Percentiles rank a stretch among this genome's conserved stretches.
Evolutionary conservation across 2,888 invertebrate genomes (phyloP).

Genomic region (Meta bourneti): DNA sequence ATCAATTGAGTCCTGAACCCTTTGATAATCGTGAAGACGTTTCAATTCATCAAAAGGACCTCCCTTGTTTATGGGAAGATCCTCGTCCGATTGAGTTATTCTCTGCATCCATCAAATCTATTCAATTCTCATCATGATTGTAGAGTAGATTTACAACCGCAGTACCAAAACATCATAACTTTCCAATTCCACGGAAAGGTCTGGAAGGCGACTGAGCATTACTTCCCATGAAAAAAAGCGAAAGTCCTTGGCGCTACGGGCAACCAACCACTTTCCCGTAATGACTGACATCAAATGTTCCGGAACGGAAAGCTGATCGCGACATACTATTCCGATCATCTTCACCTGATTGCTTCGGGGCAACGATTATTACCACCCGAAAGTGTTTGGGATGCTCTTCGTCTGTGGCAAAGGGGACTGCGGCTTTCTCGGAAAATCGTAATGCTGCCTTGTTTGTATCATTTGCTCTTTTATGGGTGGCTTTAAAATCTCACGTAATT

Average conservation of each 20-base stretch:
- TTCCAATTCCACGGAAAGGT: neutral
- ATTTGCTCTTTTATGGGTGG: neutral
- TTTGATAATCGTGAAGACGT: no score
- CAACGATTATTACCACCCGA: slow-evolving; percentile 36
- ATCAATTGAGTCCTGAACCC: no score
- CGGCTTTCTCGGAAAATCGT: neutral
- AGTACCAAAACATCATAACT: neutral
- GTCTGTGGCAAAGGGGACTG: neutral
- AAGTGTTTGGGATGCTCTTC: neutral
- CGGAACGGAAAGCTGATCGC: slow-evolving; percentile 42
- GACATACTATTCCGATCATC: slow-evolving; percentile 6
- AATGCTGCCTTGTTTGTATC: slow-evolving; percentile 2
- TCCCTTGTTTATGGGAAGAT: neutral
- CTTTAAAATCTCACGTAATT: slow-evolving; percentile 35
- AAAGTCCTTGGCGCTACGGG: slow-evolving; percentile 3
- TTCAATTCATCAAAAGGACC: neutral
- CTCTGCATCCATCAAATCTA: neutral
- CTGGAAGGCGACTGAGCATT: slow-evolving; percentile 18
- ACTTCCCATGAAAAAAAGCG: neutral
- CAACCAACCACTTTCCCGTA: slow-evolving; percentile 22
- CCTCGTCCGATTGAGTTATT: neutral
- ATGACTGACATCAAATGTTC: slow-evolving; percentile 57
- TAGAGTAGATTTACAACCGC: neutral
- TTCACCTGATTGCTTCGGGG: slow-evolving; percentile 14
- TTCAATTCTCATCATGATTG: neutral